phyloP scores from a whole-genome alignment of 2,888 invertebrate species.

The Aleiodes alternator region DNA sequence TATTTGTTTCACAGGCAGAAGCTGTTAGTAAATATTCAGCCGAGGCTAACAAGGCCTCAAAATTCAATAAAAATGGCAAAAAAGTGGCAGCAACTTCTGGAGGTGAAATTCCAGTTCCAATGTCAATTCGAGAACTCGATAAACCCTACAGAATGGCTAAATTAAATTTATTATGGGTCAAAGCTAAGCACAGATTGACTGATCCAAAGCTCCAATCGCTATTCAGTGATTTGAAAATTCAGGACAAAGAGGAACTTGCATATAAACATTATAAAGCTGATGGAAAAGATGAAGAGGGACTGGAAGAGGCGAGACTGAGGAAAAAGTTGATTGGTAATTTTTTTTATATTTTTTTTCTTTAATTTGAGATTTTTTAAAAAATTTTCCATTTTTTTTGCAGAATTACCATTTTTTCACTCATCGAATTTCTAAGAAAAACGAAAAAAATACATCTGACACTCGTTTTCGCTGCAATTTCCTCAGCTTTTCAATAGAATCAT shows the following conservation, averaged over 20 bases:
- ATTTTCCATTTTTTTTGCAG: too few relatives aligned
- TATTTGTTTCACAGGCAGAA: conserved; percentile 52
- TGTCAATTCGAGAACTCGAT: conserved; percentile 82
- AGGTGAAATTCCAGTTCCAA: conserved; percentile 68
- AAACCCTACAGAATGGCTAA: conserved; percentile 94
- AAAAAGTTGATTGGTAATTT: conserved; percentile 83
- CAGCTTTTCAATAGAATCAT: too few relatives aligned
- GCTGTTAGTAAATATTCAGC: conserved; percentile 81
- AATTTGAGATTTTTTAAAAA: too few relatives aligned
- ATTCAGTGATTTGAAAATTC: conserved; percentile 91
- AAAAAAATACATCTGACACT: too few relatives aligned
- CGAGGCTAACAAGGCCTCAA: conserved; percentile 76
- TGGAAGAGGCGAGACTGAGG: conserved; percentile 87
- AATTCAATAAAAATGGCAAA: conserved; percentile 39
- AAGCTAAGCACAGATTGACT: conserved; percentile 91
- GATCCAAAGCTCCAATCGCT: conserved; percentile 90
- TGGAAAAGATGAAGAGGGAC: conserved; percentile 90
- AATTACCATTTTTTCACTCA: conserved; percentile 10
- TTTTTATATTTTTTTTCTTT: conserved; percentile 11
- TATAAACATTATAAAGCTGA: conserved; percentile 89
- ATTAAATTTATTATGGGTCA: conserved; percentile 91
- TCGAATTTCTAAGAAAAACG: too few relatives aligned
- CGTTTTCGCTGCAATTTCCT: too few relatives aligned
- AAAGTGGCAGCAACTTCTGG: conserved; percentile 52
- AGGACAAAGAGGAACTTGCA: conserved; percentile 93